phyloP scores from a whole-genome alignment of 1,140 invertebrate species.

The Drosophila lacertosa region DNA sequence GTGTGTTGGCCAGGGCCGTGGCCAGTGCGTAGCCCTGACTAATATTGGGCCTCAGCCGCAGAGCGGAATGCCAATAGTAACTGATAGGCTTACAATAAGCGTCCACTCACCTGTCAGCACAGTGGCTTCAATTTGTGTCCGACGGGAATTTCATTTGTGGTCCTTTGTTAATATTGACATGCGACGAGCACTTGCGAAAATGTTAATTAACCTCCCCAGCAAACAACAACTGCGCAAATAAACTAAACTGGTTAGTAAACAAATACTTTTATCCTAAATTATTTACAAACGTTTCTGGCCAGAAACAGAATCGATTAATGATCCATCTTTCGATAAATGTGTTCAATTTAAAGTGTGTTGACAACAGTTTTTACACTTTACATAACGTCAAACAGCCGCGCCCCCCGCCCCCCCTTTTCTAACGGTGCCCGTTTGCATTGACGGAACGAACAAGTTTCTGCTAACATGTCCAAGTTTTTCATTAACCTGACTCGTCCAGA shows the following conservation, averaged over 20 bases:
- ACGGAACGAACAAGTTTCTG: slow-evolving; percentile 38
- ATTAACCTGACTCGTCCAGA: slow-evolving; percentile 77
- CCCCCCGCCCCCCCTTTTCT: not conserved
- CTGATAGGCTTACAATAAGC: slow-evolving; percentile 43
- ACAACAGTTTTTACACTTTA: slow-evolving; percentile 69
- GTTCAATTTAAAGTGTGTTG: slow-evolving; percentile 59
- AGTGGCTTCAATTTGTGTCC: slow-evolving; percentile 9
- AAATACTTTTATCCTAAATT: no score
- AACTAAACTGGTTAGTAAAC: slow-evolving; percentile 18
- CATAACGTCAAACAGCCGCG: slow-evolving; percentile 18
- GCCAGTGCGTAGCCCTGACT: not conserved
- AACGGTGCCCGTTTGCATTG: slow-evolving; percentile 30
- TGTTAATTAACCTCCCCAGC: slow-evolving; percentile 65
- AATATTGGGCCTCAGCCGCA: slow-evolving; percentile 18
- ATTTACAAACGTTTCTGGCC: no score
- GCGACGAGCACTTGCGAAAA: slow-evolving; percentile 33
- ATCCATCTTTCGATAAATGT: slow-evolving; percentile 40
- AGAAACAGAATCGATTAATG: not conserved
- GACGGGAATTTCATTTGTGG: slow-evolving; percentile 41
- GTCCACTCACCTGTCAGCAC: slow-evolving; percentile 37
- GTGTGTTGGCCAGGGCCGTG: no score
- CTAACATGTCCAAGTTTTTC: slow-evolving; percentile 67
- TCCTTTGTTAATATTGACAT: slow-evolving; percentile 58
- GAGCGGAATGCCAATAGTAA: slow-evolving; percentile 20
- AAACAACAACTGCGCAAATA: slow-evolving; percentile 9